Conservation (phyloP, 2,888 invertebrate genomes). For the Troides aeacus region DNA sequence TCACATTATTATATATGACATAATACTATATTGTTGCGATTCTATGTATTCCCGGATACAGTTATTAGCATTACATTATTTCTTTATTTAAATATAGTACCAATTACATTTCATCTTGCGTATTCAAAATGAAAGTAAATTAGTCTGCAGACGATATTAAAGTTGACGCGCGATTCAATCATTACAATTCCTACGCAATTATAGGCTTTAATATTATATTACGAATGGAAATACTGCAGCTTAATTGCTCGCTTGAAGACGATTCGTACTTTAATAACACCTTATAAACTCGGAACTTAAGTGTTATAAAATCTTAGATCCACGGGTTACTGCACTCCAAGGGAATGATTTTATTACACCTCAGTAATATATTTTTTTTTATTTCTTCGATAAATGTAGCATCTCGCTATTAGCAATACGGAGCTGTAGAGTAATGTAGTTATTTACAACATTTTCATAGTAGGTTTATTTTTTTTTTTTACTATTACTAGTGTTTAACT, state of each 20-base stretch:
- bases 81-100: not conserved
- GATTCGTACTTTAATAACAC: conserved; percentile 20
- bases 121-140: not conserved
- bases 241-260: conserved; percentile 19
- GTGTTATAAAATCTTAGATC: conserved; percentile 10
- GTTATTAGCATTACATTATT: no score
- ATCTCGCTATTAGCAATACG: not conserved
- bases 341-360: not conserved
- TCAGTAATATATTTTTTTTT: not conserved
- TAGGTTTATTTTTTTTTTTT: no score
- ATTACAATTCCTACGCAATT: conserved; percentile 9
- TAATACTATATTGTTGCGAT: no score
- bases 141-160: conserved; percentile 1
- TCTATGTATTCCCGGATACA: no score
- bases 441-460: no score
- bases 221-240: conserved; percentile 10
- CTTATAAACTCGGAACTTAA: conserved; percentile 11
- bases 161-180: conserved; percentile 6
- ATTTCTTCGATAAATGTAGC: not conserved
- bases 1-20: no score
- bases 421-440: not conserved
- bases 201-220: conserved; percentile 9
- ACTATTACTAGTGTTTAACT: no score
- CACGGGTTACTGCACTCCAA: conserved; percentile 12
- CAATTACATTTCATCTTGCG: not conserved